Conservation (phyloP, 2,888 invertebrate species). For the Pherbina coryleti region DNA sequence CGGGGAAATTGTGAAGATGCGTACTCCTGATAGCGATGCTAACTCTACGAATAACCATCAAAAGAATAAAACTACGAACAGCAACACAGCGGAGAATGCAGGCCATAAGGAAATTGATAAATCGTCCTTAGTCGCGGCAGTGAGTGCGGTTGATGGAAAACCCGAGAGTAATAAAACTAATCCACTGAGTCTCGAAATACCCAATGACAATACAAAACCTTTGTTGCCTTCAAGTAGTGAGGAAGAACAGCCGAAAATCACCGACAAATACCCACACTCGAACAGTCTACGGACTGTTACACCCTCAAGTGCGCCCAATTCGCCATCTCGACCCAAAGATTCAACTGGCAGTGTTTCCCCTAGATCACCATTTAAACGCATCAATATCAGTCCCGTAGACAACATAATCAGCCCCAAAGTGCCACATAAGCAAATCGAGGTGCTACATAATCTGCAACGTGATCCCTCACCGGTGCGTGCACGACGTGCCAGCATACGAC, state of each 20-base stretch:
- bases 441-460: conserved; percentile 77
- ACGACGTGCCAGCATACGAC: conserved; percentile 47
- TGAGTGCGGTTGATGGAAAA: neutral
- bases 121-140: conserved; percentile 7
- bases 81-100: neutral
- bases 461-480: conserved; percentile 75
- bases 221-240: conserved; percentile 39
- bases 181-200: conserved; percentile 63
- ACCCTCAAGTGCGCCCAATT: conserved; percentile 43
- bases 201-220: conserved; percentile 68
- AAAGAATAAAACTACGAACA: conserved; percentile 14
- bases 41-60: conserved; percentile 67
- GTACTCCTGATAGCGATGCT: conserved; percentile 87
- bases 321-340: conserved; percentile 46
- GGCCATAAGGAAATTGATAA: too few species aligned
- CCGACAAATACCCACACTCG: neutral
- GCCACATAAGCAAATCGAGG: conserved; percentile 76
- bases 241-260: neutral
- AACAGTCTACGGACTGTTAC: conserved; percentile 1
- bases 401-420: conserved; percentile 68
- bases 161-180: conserved; percentile 50
- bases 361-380: conserved; percentile 58
- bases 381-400: conserved; percentile 71
- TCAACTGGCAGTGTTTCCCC: conserved; percentile 52
- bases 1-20: conserved; percentile 87